These are phyloP conservation scores for Ciona savignyi DNA, from an alignment of 23 tunicate species.

Conservation along the genomic window DNA sequence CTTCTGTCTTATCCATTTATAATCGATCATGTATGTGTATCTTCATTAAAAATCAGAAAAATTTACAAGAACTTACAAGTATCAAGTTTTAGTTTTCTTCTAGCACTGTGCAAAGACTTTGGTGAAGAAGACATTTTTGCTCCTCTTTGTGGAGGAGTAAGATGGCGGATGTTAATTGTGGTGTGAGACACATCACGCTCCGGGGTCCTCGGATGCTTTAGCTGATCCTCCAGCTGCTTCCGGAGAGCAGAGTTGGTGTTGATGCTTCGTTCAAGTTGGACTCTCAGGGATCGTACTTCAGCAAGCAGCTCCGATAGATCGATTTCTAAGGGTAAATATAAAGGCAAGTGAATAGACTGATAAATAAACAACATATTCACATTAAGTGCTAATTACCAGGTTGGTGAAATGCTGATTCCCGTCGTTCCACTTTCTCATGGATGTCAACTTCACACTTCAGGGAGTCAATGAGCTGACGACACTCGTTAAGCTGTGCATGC, in stretches of 20 bases:
- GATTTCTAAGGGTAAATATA: neutral
- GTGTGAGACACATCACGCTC: constrained; percentile 24
- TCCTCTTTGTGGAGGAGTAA: constrained; percentile 39
- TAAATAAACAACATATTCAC: no score
- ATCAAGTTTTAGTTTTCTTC: constrained; percentile 43
- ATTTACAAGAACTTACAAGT: no score
- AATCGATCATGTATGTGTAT: no score
- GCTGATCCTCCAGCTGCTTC: constrained; percentile 68
- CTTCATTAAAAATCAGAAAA: no score
- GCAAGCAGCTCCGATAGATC: constrained; percentile 61
- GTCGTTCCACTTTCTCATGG: constrained; percentile 47
- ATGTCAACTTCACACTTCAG: constrained; percentile 74
- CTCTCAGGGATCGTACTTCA: constrained; percentile 57
- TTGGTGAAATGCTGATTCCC: neutral
- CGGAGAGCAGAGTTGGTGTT: constrained; percentile 70
- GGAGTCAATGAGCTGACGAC: constrained; percentile 43
- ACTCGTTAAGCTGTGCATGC: constrained; percentile 39
- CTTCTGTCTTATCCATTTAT: no score
- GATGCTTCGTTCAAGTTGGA: constrained; percentile 79
- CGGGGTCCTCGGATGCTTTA: constrained; percentile 19
- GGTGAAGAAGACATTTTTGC: constrained; percentile 19
- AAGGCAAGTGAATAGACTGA: neutral
- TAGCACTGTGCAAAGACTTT: constrained; percentile 8
- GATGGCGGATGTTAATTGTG: constrained; percentile 87
- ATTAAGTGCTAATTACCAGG: constrained; percentile 1